A percentile compares a stretch with the other conserved stretches of the same genome.
Evolutionary conservation across 2,113 vertebrate species (phyloP).

Genomic region (Emberiza fucata): DNA sequence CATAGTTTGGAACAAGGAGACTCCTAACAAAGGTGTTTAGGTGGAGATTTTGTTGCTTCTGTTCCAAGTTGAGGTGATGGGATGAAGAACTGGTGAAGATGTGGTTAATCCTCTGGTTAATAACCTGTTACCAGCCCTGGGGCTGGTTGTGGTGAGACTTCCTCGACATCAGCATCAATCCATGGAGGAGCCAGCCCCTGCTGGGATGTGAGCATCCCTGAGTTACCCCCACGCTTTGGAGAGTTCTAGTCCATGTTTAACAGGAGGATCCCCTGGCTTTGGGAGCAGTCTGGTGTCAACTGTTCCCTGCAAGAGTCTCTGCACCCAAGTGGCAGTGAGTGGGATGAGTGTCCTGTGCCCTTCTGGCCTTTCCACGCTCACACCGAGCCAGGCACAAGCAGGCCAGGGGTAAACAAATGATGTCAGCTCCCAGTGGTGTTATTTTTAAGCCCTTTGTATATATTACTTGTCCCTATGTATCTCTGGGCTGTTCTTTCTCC

Average conservation of each 20-base stretch:
- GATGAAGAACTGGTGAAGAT: neutral
- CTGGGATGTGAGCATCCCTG: accelerated
- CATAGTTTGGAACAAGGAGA: neutral
- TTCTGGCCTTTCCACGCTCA: accelerated
- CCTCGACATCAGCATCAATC: accelerated
- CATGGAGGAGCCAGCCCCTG: accelerated
- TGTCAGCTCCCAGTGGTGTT: neutral
- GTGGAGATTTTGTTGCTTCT: neutral
- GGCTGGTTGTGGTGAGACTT: neutral
- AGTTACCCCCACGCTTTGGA: accelerated
- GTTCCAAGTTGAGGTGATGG: neutral
- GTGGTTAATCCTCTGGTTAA: neutral
- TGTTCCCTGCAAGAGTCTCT: neutral
- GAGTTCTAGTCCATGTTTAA: neutral
- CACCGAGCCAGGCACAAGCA: neutral
- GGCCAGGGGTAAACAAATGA: neutral
- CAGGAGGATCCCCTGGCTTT: neutral
- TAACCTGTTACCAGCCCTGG: neutral
- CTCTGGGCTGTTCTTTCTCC: neutral
- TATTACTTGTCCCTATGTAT: neutral
- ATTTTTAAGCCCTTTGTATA: slow-evolving; percentile 56
- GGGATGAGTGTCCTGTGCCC: neutral
- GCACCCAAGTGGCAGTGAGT: neutral
- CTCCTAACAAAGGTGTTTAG: neutral
- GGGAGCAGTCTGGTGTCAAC: neutral